Evolutionary conservation across 2,888 invertebrate genomes (phyloP), one percentile per base, ranked within the genome.

Genomic region (Cryptus armator): DNA sequence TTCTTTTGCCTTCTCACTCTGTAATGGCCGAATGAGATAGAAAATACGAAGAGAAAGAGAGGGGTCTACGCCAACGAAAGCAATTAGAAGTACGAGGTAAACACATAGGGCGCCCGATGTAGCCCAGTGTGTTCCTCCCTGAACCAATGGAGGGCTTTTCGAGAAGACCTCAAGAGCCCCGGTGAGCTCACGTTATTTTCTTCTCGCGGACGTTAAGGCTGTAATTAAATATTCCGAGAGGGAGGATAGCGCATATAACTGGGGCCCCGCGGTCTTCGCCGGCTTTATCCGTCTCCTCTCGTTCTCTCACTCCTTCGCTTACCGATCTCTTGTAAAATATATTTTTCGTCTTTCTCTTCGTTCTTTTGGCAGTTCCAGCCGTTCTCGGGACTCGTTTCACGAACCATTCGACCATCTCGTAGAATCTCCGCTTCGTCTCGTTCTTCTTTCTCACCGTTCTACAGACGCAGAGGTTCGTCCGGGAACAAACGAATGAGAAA

Each of bases 61-160:
- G 66, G 77, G 83, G 77, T 74, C 84, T 71, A 75, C 71, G 44
- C 44, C 16, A 80, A 86, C 89, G 87, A 85, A 89, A 91, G 92
- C 92, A 93, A 93, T 93, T 93, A 93, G 92, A 92, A 92, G 91
- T 91, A 92, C 91, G 92, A 90, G 92, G 92, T 93, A 93, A 93
- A 92, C 92, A 93, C 91, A 93, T 92, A 91, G 91, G 88, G 19
- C 66, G 72, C 32, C 53, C 74, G 53, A 53, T 51, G 64, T 64
- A 75, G 75, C 71, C 74, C 70, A 81, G 88, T 86, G 89, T 88
- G 87, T 86, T 19, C 19, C 32, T 79, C 59, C 74, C 70, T 72
- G 64, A 64, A 72, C 85, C 82, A 83, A 86, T 72, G 87, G 81
- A 81, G 81, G 86, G 88, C 87, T 83, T 86, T 84, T 82, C 85